phyloP scores from a whole-genome alignment of 2,113 vertebrate genomes.

The Pampusana beccarii region DNA sequence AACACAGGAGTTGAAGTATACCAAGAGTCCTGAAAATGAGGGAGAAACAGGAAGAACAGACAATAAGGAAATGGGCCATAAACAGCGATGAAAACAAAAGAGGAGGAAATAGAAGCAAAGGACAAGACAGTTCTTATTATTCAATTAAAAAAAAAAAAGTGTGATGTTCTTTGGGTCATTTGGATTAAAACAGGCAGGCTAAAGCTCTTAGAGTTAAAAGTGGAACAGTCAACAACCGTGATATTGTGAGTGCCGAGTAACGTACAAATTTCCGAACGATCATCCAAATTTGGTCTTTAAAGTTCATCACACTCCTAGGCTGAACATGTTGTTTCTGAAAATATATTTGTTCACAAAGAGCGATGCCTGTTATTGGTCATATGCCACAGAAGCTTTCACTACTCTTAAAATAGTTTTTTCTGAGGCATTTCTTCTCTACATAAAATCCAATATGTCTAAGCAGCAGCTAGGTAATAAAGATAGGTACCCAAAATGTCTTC shows the following conservation, averaged over 20 bases:
- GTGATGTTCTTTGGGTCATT: neutral
- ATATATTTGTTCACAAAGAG: neutral
- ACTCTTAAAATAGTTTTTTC: neutral
- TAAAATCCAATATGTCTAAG: neutral
- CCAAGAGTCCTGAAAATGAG: neutral
- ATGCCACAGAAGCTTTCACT: neutral
- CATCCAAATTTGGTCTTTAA: neutral
- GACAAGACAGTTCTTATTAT: neutral
- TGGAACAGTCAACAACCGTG: accelerated
- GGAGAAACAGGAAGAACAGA: neutral
- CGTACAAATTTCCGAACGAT: neutral
- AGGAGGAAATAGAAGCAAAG: neutral
- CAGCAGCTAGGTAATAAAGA: neutral
- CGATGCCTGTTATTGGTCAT: neutral
- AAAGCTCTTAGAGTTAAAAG: neutral
- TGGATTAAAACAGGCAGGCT: neutral
- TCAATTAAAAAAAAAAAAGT: neutral
- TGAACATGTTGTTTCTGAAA: neutral
- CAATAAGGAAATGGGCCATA: neutral
- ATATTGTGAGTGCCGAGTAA: neutral
- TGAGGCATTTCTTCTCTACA: neutral
- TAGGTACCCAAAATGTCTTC: neutral
- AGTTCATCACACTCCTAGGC: neutral
- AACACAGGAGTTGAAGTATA: neutral
- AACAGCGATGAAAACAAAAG: neutral